Conservation (phyloP, 2,797 vertebrate genomes). For the Poliocrania exsul region DNA sequence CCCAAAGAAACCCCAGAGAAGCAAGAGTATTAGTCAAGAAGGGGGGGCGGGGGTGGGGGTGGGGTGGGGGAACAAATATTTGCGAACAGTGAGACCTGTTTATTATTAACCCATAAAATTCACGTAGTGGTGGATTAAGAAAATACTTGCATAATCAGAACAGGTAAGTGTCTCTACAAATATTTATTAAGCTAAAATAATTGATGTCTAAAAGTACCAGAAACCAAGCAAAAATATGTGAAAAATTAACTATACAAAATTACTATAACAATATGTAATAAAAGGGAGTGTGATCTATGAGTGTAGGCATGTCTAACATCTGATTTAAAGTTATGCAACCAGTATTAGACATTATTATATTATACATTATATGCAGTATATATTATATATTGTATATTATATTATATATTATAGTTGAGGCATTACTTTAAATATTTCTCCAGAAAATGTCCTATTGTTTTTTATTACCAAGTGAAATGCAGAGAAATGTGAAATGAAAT, state of each 20-base stretch:
- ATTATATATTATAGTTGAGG: background rate
- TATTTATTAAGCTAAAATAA: background rate
- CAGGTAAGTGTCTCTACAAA: background rate
- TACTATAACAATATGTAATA: background rate
- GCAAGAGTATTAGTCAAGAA: background rate
- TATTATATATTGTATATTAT: background rate
- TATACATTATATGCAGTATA: too few relatives aligned
- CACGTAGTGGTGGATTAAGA: background rate
- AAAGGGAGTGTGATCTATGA: background rate
- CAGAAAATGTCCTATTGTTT: background rate
- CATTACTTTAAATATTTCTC: background rate
- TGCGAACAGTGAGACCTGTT: background rate
- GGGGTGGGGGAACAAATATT: background rate
- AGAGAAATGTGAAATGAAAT: background rate
- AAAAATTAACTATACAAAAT: background rate
- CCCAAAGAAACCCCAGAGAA: background rate
- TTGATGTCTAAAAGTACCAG: background rate
- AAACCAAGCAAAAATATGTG: background rate
- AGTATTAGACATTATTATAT: background rate
- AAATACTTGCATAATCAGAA: background rate
- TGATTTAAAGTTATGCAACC: background rate
- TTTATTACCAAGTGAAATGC: background rate
- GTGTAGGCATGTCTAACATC: background rate
- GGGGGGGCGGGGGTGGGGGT: too few relatives aligned
- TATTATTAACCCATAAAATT: background rate